Base-by-base conservation (phyloP, 35 echinoderm and acorn worm species). In the Ptychodera flava region DNA sequence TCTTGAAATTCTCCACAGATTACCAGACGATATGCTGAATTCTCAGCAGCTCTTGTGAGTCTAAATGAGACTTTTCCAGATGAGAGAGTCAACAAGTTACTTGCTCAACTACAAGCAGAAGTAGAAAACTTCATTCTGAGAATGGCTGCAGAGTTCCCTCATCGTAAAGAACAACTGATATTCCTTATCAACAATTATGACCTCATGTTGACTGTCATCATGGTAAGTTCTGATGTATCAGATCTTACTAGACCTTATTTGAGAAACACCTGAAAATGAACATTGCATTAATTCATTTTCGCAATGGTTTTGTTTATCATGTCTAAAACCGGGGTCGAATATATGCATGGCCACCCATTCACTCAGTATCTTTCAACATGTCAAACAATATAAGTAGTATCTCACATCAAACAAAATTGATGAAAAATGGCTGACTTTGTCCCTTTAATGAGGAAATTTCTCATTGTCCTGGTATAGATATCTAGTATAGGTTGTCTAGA, bases 111-210 rank as follows among this genome's bases (percentile, higher is more conserved):
- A 15, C 93, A 94, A 80, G 78, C 88, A 16, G 96, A 99, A 32
- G 96, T 99, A 30, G 93, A 99, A 53, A 99, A 99, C 86, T 99
- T 99, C 88, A 99, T 99, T 76, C 88, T 99, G 14, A 89, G 93
- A n/a, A 94, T 99, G 93, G 96, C 96, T 0, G 96, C 96, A 0
- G 96, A 99, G 90, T 99, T 99, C 30, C 96, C 96, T 29, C 83
- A 88, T 1, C 84, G 96, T 35, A 99, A 94, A 77, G 92, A 99
- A 76, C 96, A 99, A 78, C 93, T 99, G 85, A 99, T 99, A 88
- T 99, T 99, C 76, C 93, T 98, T 27, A 98, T 98, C 36, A 98
- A 98, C 77, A 98, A 98, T 88, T 98, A 98, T 85, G 95, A 98
- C 85, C 92, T 98, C 90, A 98, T 98, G 95, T 85, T 98, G n/a